Conservation (phyloP, 2,888 invertebrate genomes). For the Panopea generosa region DNA sequence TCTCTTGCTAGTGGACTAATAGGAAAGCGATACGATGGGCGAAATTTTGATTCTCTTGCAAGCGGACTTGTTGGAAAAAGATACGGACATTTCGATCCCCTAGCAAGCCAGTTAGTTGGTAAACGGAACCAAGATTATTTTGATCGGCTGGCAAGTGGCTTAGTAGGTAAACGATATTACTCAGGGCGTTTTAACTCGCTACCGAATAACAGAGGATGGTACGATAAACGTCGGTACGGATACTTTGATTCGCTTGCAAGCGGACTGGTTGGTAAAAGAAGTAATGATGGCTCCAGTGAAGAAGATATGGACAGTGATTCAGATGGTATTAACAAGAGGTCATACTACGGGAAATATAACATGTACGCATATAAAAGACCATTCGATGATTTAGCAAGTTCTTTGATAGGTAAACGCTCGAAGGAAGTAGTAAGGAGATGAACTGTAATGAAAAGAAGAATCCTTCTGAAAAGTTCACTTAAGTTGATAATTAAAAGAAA, state of each 20-base stretch:
- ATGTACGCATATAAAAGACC: constrained; percentile 1
- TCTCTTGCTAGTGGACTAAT: constrained; percentile 6
- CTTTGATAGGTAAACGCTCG: constrained; percentile 5
- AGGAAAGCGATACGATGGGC: constrained; percentile 1
- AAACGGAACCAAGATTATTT: constrained; percentile 18
- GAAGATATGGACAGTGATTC: not conserved
- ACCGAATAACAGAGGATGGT: not conserved
- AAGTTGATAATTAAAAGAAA: too few relatives aligned
- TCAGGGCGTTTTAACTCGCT: not conserved
- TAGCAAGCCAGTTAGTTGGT: constrained; percentile 35
- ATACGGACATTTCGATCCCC: constrained; percentile 21
- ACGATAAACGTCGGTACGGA: constrained; percentile 4
- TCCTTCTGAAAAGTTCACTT: too few relatives aligned
- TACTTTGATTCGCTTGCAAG: constrained; percentile 22
- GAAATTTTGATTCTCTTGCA: constrained; percentile 7
- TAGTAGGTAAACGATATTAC: constrained; percentile 13
- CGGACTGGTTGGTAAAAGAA: constrained; percentile 24
- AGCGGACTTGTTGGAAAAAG: constrained; percentile 19
- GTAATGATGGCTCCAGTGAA: not conserved
- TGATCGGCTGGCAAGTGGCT: constrained; percentile 15
- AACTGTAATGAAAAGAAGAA: too few relatives aligned
- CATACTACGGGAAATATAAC: too few relatives aligned
- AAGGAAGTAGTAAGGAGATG: not conserved
- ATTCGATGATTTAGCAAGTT: constrained; percentile 8
- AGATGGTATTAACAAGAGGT: not conserved